Conservation (phyloP, 2,888 invertebrate species). For the Taenaris catops region DNA sequence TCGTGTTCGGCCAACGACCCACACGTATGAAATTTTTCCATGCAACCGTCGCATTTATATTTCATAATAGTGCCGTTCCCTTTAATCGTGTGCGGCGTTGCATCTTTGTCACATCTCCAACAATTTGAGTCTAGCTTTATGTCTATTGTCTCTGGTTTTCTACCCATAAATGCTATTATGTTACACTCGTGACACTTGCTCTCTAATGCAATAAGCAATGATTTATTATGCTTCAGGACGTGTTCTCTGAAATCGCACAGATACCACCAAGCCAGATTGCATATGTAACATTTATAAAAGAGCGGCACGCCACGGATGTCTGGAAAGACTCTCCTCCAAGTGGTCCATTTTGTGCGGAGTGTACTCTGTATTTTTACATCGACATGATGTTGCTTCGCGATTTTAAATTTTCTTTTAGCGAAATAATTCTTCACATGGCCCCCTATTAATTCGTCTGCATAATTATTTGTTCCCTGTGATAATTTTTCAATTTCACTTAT, state of each 20-base stretch:
- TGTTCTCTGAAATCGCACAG: constrained; percentile 37
- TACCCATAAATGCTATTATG: constrained; percentile 26
- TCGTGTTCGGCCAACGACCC: constrained; percentile 18
- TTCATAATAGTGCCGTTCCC: background rate
- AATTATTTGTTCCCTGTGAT: constrained; percentile 10
- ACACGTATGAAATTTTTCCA: constrained; percentile 28
- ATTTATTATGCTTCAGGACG: constrained; percentile 19
- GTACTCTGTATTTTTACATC: constrained; percentile 26
- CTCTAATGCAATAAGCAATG: constrained; percentile 20
- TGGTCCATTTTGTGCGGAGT: constrained; percentile 28
- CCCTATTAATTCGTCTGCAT: constrained; percentile 30
- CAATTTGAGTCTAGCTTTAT: constrained; percentile 28
- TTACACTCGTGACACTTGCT: constrained; percentile 27
- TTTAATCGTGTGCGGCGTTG: background rate
- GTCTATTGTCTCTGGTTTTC: fast-evolving
- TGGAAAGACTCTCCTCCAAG: constrained; percentile 21
- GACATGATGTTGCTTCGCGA: background rate
- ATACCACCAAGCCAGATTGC: constrained; percentile 43
- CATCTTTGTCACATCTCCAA: constrained; percentile 32
- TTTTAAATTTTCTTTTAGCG: constrained; percentile 15
- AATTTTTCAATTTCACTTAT: constrained; percentile 20
- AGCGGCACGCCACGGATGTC: constrained; percentile 29
- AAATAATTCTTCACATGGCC: constrained; percentile 31
- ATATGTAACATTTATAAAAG: constrained; percentile 49
- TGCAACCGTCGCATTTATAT: constrained; percentile 30